These are phyloP conservation scores for Orientallactaga sibirica DNA, from an alignment of 2,797 vertebrate genomes.

Conservation along the genomic window DNA sequence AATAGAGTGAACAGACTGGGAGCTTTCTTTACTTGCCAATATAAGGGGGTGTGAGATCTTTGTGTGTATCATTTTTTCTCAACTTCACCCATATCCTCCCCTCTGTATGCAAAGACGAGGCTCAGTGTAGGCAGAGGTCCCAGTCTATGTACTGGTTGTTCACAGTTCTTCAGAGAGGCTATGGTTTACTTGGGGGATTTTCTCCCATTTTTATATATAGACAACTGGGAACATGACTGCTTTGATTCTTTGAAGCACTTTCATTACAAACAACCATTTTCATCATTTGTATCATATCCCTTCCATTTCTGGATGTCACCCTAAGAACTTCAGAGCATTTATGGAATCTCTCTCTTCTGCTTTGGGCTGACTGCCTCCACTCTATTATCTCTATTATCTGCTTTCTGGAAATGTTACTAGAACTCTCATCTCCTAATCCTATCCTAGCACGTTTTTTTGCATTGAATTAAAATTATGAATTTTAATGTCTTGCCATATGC, in stretches of 20 bases:
- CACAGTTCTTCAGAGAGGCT: background rate
- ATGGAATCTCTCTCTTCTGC: background rate
- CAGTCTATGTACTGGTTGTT: background rate
- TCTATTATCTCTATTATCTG: background rate
- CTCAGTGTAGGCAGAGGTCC: background rate
- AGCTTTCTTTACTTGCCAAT: background rate
- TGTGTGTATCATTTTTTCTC: background rate
- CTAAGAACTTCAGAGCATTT: background rate
- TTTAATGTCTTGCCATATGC: background rate
- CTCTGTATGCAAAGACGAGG: background rate
- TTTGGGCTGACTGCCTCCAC: background rate
- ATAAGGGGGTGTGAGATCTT: background rate
- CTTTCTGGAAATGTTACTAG: background rate
- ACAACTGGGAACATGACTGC: background rate
- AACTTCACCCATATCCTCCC: background rate
- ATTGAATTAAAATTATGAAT: constrained; percentile 1
- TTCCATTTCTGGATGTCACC: background rate
- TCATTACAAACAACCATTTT: background rate
- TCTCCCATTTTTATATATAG: background rate
- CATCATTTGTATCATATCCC: background rate
- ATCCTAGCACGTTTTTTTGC: background rate
- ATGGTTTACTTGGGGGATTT: background rate
- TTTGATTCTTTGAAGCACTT: background rate
- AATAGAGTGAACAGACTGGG: background rate
- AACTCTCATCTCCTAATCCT: background rate